These are phyloP conservation scores for Spea multiplicata DNA, from an alignment of 2,113 vertebrate genomes.

Conservation along the genomic window DNA sequence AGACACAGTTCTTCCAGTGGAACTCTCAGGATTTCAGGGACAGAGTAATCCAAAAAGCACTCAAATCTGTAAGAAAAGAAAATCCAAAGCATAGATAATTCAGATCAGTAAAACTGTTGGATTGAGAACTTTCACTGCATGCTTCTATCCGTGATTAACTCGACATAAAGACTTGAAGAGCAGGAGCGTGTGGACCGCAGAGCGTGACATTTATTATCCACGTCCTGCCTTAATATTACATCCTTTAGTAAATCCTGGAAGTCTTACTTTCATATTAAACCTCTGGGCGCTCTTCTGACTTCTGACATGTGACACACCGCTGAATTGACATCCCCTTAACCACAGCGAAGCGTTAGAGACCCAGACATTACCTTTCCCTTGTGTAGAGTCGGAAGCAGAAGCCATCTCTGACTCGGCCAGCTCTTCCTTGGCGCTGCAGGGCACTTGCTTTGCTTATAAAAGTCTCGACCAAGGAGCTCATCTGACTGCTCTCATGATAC, in stretches of 20 bases:
- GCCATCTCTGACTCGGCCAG: constrained; percentile 84
- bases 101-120: too few relatives aligned
- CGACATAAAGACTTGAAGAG: too few relatives aligned
- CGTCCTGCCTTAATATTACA: too few relatives aligned
- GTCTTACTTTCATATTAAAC: too few relatives aligned
- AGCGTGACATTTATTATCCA: too few relatives aligned
- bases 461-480: constrained; percentile 95
- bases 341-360: too few relatives aligned
- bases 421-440: constrained; percentile 92
- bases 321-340: too few relatives aligned
- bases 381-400: constrained; percentile 96
- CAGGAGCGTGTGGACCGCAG: too few relatives aligned
- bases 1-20: constrained; percentile 96
- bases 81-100: neutral
- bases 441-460: constrained; percentile 97
- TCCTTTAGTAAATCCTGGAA: too few relatives aligned
- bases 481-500: constrained; percentile 96
- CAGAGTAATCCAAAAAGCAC: constrained; percentile 89
- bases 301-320: too few relatives aligned
- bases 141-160: too few relatives aligned
- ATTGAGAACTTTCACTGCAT: neutral
- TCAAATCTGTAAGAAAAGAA: constrained; percentile 79
- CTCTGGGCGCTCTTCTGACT: too few relatives aligned
- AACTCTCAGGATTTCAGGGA: constrained; percentile 93
- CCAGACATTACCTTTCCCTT: constrained; percentile 64